Base-by-base conservation (phyloP, 2,888 invertebrate genomes). In the Drosophila kanekoi region DNA sequence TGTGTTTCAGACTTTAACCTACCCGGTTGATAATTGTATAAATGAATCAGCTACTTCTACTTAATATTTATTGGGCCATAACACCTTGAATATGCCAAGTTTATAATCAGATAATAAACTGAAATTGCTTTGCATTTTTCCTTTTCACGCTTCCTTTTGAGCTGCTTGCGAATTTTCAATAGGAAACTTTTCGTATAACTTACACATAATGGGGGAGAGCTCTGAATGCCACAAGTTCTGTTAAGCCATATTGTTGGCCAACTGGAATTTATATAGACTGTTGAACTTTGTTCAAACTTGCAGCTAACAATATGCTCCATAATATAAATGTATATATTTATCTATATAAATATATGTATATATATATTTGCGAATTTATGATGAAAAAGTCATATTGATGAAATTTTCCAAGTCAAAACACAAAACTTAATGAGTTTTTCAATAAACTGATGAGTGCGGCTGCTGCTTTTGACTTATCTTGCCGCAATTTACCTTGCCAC, bases 401-500 rank as follows among this genome's bases (percentile, higher is more conserved):
- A 20, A 43, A 33, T 16, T 51, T 58, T 57, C 41, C 53, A 41
- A n/a, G 16, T n/a, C 35, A 51, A 40, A 54, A 35, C 41, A 49
- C 38, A 53, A 49, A 68, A 57, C 60, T 56, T 73, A 63, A 73
- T 73, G 69, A 73, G 69, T 63, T 73, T 63, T 47, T 32, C 63
- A 64, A 64, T 73, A 63, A 40, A 43, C 48, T 53, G 63, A 40
- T 63, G 65, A 49, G 43, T 20, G 52, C 56, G 69, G 56, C 53
- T 23, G 56, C 48, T 60, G 69, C 48, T n/a, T 41, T 54, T 59
- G 67, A 56, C 54, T 75, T 59, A 54, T 58, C 56, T 65, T 54
- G 53, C 61, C 60, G 11, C 54, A 69, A 28, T 47, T 66, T 38
- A 33, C 32, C 37, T 43, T 16, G 32, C 18, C 18, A 14, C 33